These are phyloP conservation scores for Halcyon chelicuti DNA, from an alignment of 2,797 vertebrate genomes.

Conservation along the genomic window DNA sequence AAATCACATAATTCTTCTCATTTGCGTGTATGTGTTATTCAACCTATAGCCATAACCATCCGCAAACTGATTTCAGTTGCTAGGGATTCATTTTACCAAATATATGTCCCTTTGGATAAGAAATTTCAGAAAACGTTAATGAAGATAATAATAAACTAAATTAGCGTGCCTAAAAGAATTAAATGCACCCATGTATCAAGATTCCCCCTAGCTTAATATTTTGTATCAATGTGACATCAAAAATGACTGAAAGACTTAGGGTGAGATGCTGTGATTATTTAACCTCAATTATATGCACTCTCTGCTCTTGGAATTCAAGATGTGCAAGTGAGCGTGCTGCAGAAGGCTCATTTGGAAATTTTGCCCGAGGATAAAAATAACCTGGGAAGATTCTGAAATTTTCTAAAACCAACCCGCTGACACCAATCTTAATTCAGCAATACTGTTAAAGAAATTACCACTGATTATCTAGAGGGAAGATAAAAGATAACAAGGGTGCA, in stretches of 20 bases:
- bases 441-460: conserved; percentile 49
- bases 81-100: conserved; percentile 30
- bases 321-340: not conserved
- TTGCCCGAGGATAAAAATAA: conserved; percentile 55
- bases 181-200: not conserved
- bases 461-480: conserved; percentile 37
- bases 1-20: conserved; percentile 1
- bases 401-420: conserved; percentile 57
- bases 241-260: conserved; percentile 7
- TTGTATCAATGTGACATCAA: conserved; percentile 20
- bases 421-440: conserved; percentile 54
- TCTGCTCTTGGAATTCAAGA: conserved; percentile 24
- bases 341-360: conserved; percentile 30
- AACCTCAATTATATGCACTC: not conserved
- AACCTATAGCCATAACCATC: conserved; percentile 49
- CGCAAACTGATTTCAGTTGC: conserved; percentile 37
- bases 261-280: conserved; percentile 11
- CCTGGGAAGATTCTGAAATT: conserved; percentile 45
- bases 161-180: conserved; percentile 31
- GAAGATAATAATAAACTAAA: conserved; percentile 51
- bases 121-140: conserved; percentile 18
- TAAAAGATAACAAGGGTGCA: conserved; percentile 3
- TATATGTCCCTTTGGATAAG: conserved; percentile 7
- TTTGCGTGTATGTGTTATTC: conserved; percentile 8
- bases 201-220: conserved; percentile 7